A percentile compares a stretch with the other conserved stretches of the same genome.
phyloP scores from a whole-genome alignment of 2,113 vertebrate genomes.

The Picathartes gymnocephalus region DNA sequence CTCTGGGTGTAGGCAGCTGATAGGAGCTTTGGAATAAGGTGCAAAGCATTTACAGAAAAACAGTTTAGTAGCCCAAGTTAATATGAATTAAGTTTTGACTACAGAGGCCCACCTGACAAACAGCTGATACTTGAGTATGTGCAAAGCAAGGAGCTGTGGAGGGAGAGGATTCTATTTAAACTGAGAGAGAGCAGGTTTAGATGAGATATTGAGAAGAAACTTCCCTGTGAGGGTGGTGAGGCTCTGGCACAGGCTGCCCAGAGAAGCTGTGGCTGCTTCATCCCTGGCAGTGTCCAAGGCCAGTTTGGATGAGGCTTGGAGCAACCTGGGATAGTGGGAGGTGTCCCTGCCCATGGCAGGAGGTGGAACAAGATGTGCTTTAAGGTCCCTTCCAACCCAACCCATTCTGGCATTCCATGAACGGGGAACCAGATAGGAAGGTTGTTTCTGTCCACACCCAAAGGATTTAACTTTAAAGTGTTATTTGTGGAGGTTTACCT shows the following conservation, averaged over 20 bases:
- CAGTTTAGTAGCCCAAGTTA: background rate
- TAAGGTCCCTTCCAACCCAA: background rate
- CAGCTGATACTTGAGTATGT: background rate
- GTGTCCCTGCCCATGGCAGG: background rate
- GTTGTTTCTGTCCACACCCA: background rate
- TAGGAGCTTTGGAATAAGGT: background rate
- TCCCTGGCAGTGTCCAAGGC: background rate
- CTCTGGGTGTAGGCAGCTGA: background rate
- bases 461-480: background rate
- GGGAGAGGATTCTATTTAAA: background rate
- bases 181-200: background rate
- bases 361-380: background rate
- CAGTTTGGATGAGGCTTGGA: fast-evolving
- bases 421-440: background rate
- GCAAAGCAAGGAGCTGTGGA: background rate
- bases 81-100: background rate
- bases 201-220: background rate
- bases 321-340: fast-evolving
- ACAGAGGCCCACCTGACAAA: background rate
- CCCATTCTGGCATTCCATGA: background rate
- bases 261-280: background rate
- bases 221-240: fast-evolving
- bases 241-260: background rate
- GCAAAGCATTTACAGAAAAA: background rate
- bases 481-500: background rate